Conservation (phyloP, 2,888 invertebrate genomes). For the Cephus rjabovi region DNA sequence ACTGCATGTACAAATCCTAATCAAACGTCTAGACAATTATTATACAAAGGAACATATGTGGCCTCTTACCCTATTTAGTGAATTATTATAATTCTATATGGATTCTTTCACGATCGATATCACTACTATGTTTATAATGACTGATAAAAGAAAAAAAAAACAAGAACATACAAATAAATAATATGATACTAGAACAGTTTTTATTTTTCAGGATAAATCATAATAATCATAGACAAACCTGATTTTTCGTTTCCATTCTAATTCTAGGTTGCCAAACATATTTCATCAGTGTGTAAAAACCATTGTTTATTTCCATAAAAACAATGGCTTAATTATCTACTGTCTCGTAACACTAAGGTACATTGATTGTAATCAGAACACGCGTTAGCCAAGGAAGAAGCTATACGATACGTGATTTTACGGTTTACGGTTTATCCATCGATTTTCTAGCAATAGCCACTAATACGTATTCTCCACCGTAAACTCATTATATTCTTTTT, state of each 20-base stretch:
- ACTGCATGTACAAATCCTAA: neutral
- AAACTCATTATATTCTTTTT: conserved; percentile 38
- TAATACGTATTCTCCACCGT: conserved; percentile 31
- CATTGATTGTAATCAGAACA: neutral
- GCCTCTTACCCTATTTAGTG: neutral
- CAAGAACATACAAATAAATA: neutral
- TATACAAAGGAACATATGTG: neutral
- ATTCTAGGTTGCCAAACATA: neutral
- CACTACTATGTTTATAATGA: neutral
- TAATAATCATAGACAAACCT: neutral
- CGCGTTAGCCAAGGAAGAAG: neutral
- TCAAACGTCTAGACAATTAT: neutral
- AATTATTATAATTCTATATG: neutral
- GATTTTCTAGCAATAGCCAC: conserved; percentile 32
- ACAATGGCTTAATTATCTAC: neutral
- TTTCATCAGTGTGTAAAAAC: neutral
- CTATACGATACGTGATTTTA: neutral
- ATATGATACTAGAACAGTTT: neutral
- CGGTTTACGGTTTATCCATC: neutral
- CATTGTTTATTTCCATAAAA: neutral
- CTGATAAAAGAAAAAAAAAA: neutral
- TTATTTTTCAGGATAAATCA: neutral
- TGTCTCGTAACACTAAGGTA: neutral
- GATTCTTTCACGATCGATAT: neutral
- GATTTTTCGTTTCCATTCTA: neutral